Percentiles rank a stretch among this genome's conserved stretches.
phyloP scores from a whole-genome alignment of 1,140 invertebrate species.

The Eueides isabella region DNA sequence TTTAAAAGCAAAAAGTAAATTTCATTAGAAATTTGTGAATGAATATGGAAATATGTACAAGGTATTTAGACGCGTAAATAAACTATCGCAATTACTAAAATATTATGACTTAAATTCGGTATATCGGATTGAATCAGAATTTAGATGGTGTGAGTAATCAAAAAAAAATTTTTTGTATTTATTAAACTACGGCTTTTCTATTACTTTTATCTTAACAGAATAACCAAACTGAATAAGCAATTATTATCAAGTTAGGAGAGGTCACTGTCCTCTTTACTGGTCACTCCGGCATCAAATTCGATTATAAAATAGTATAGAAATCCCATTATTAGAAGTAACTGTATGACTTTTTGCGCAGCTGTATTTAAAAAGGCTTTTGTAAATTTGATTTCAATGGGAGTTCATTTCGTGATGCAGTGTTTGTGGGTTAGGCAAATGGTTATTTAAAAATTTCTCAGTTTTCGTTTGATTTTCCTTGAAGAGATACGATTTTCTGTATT shows the following conservation, averaged over 20 bases:
- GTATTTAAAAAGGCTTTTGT: neutral
- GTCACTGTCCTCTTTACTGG: neutral
- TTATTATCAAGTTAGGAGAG: neutral
- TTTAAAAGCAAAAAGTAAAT: too few relatives aligned
- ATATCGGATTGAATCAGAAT: too few relatives aligned
- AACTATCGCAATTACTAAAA: too few relatives aligned
- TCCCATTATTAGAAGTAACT: neutral
- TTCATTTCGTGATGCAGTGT: neutral
- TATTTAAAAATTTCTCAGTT: neutral
- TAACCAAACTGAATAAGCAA: neutral
- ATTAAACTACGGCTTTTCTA: neutral
- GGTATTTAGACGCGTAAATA: too few relatives aligned
- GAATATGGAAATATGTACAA: too few relatives aligned
- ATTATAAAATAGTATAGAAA: neutral
- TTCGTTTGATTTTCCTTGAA: too few relatives aligned
- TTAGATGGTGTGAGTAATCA: too few relatives aligned
- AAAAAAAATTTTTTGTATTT: too few relatives aligned
- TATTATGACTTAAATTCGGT: too few relatives aligned
- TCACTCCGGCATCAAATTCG: neutral
- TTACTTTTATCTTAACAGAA: neutral
- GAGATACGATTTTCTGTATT: too few relatives aligned
- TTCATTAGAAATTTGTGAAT: too few relatives aligned
- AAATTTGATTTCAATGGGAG: neutral
- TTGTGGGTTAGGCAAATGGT: neutral
- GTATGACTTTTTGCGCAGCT: neutral